phyloP scores from a whole-genome alignment of 2,797 vertebrate species.

The Pangasius larnaudii region DNA sequence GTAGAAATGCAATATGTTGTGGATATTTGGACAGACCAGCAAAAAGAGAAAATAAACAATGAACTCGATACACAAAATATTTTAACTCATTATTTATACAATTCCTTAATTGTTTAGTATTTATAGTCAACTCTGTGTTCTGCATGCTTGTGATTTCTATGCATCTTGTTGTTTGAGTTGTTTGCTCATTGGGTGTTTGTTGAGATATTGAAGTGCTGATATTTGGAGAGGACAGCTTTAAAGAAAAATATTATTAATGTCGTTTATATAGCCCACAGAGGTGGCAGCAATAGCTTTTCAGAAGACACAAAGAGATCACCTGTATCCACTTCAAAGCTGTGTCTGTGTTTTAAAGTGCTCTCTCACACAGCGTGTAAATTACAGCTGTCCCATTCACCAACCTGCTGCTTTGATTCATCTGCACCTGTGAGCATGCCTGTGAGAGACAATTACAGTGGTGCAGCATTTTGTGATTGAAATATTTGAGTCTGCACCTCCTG shows the following conservation, averaged over 20 bases:
- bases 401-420: conserved; percentile 56
- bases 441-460: conserved; percentile 39
- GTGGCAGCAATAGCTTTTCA: conserved; percentile 46
- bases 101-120: background rate
- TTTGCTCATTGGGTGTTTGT: conserved; percentile 4
- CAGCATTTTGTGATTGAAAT: conserved; percentile 46
- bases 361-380: conserved; percentile 51
- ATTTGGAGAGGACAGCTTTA: conserved; percentile 29
- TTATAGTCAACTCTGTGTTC: background rate
- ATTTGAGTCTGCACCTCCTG: conserved; percentile 18
- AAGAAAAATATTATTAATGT: conserved; percentile 44
- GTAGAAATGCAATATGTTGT: background rate
- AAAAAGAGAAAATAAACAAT: background rate
- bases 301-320: conserved; percentile 57
- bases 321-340: conserved; percentile 58
- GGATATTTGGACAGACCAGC: background rate
- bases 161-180: background rate
- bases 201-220: conserved; percentile 31
- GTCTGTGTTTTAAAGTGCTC: conserved; percentile 54
- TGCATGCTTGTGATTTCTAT: background rate
- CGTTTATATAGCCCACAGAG: conserved; percentile 35
- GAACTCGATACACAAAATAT: background rate
- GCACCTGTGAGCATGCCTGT: conserved; percentile 47
- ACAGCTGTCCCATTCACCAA: conserved; percentile 53
- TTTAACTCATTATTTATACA: background rate